Conservation (phyloP, 2,888 invertebrate genomes). For the Philonicus albiceps region DNA sequence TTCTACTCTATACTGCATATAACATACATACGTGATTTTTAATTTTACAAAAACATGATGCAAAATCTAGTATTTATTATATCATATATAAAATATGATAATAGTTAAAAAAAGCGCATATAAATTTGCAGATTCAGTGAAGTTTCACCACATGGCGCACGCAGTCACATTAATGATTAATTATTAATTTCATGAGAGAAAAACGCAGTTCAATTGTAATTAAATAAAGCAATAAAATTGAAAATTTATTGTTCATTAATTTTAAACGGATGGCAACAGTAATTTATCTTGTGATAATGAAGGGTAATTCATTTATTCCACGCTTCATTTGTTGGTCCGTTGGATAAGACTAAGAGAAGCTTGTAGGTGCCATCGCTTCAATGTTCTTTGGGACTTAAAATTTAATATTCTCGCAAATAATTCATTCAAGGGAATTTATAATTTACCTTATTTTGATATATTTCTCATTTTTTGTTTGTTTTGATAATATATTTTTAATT, state of each 20-base stretch:
- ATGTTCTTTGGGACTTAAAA: neutral
- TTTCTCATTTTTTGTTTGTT: neutral
- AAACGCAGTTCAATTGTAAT: neutral
- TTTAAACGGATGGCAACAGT: neutral
- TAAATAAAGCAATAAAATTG: neutral
- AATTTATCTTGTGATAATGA: neutral
- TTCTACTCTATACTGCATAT: no score
- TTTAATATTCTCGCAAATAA: neutral
- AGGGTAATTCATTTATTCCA: neutral
- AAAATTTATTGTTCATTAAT: neutral
- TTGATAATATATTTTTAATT: neutral
- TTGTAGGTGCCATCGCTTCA: neutral
- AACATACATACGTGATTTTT: no score
- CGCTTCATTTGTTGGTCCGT: neutral
- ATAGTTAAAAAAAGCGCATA: neutral
- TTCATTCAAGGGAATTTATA: neutral
- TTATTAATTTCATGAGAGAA: neutral
- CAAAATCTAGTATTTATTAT: no score
- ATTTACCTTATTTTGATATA: neutral
- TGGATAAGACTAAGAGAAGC: neutral
- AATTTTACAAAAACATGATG: no score
- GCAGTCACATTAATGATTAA: neutral
- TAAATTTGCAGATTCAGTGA: neutral
- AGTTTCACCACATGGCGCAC: neutral
- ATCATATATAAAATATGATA: no score